Base-by-base conservation (phyloP, 2,113 vertebrate genomes). In the Alouatta palliata region DNA sequence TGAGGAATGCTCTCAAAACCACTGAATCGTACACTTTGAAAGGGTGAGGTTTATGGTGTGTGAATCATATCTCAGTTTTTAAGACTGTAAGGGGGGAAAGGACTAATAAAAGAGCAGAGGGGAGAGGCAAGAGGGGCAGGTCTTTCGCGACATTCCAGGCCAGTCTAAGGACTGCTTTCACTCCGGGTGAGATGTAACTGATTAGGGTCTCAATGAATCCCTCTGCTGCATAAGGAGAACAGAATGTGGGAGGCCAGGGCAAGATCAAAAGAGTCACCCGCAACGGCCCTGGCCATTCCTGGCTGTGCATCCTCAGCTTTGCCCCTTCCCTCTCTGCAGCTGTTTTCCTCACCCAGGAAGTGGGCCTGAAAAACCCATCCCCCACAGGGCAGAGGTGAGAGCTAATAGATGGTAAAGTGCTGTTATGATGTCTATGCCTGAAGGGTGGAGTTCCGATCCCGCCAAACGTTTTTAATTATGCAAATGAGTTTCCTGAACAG, bases 401-500 rank as follows among this genome's bases (percentile, higher is more conserved):
- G 37, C 35, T 71, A 12, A 8, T 0, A 13, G n/a, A 30, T 5
- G 8, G 11, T 35, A 4, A 88, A 54, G 64, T 11, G 77, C 16
- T 37, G 21, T 37, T 6, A 8, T 6, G 66, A 47, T 3, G 14
- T 47, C 77, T 32, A 0, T 2, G 30, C 16, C 45, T 10, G 21
- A 32, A 93, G 85, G 96, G 79, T 87, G 87, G 87, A n/a, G 96
- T 52, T 0, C 10, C 25, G 13, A 68, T 32, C 52, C 56, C 8
- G 5, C 6, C 47, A 10, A 86, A 85, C 81, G 83, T 80, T 91
- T 82, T 68, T 64, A 71, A 92, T 87, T 92, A 96, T 95, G 92
- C 92, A 96, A 97, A 97, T 84, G 17, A 66, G 87, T 70, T 98
- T 97, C 97, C 96, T 97, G 97, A 87, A 81, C 80, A 89, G 66